Percentiles rank a stretch among this genome's conserved stretches.
These are phyloP conservation scores for Enchytraeus crypticus DNA, from an alignment of 2,888 invertebrate genomes.

Conservation along the genomic window DNA sequence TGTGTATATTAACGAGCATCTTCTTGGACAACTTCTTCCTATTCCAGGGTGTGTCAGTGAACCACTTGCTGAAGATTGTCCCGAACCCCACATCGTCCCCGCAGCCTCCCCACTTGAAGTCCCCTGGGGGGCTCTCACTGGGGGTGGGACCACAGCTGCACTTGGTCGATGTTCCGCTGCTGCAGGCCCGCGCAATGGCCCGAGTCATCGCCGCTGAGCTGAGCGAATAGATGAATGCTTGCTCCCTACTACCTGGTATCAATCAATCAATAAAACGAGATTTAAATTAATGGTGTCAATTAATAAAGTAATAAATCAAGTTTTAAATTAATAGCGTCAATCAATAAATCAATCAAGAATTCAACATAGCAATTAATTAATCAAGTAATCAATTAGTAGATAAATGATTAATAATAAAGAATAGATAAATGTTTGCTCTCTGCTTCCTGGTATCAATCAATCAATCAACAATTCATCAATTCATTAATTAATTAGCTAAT, in stretches of 20 bases:
- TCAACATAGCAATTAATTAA: not conserved
- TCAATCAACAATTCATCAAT: too few species aligned
- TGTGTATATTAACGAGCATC: slow-evolving; percentile 69
- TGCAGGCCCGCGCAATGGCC: slow-evolving; percentile 69
- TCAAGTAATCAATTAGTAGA: not conserved
- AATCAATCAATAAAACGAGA: too few species aligned
- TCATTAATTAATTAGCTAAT: too few species aligned
- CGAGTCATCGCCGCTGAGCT: slow-evolving; percentile 70
- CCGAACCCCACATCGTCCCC: slow-evolving; percentile 11
- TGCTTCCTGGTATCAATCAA: too few species aligned
- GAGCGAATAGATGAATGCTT: slow-evolving; percentile 74
- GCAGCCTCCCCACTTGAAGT: slow-evolving; percentile 15
- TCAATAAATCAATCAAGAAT: not conserved
- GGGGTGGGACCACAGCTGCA: slow-evolving; percentile 72
- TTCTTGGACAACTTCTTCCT: slow-evolving; percentile 49
- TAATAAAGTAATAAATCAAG: not conserved
- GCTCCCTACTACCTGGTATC: slow-evolving; percentile 69
- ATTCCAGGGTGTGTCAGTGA: slow-evolving; percentile 12
- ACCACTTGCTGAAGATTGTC: slow-evolving; percentile 12
- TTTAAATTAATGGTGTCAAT: not conserved
- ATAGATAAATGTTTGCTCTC: too few species aligned
- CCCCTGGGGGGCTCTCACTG: slow-evolving; percentile 53
- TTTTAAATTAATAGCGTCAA: not conserved
- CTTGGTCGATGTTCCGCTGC: slow-evolving; percentile 63
- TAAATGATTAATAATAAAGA: too few species aligned